phyloP scores from a whole-genome alignment of 2,113 vertebrate species.

The Apteryx owenii region DNA sequence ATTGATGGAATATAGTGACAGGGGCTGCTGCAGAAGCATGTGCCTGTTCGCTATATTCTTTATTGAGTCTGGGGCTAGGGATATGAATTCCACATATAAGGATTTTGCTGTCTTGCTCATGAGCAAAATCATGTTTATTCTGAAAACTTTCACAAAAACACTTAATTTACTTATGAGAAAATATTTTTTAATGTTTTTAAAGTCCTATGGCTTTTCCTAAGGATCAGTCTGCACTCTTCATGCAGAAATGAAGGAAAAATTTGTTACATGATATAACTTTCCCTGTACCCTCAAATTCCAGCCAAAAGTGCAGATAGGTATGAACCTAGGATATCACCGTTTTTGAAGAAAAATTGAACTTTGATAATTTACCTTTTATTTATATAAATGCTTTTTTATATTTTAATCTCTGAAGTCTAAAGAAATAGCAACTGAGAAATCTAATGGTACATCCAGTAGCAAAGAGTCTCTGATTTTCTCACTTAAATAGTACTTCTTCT shows the following conservation, averaged over 20 bases:
- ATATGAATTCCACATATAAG: not conserved
- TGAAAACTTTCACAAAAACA: not conserved
- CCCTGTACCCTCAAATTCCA: not conserved
- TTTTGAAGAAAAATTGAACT: not conserved
- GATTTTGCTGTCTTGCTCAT: not conserved
- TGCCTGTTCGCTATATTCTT: not conserved
- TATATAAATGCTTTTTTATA: not conserved
- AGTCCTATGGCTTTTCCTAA: not conserved
- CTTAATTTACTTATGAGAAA: not conserved
- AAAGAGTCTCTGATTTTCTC: slow-evolving; percentile 14
- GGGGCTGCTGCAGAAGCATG: not conserved
- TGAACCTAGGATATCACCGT: not conserved
- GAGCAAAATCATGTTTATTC: not conserved
- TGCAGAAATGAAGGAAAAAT: slow-evolving; percentile 5
- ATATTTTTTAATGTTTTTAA: not conserved
- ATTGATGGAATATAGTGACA: not conserved
- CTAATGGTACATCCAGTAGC: not conserved
- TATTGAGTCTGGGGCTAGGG: not conserved
- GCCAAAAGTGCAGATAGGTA: not conserved
- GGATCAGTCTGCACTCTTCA: not conserved
- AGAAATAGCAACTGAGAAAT: not conserved
- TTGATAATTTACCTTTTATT: not conserved
- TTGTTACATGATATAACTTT: not conserved
- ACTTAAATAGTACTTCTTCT: not conserved
- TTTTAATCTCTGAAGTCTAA: not conserved